Conservation (phyloP, 2,113 vertebrate genomes). For the Hippolais icterina region DNA sequence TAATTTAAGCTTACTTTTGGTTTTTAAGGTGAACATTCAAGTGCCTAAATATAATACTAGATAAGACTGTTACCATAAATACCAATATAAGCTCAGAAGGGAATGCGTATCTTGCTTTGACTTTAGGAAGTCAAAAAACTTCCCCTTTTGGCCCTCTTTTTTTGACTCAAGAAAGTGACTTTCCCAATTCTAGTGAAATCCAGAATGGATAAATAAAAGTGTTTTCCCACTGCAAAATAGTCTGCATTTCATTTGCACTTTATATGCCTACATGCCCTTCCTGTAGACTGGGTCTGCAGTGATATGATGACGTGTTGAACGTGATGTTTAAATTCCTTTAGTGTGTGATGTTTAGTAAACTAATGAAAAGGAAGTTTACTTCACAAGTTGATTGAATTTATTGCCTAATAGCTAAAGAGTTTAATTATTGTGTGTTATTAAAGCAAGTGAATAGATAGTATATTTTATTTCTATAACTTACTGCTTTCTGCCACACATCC, state of each 20-base stretch:
- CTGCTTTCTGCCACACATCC: background rate
- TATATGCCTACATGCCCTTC: rapidly evolving
- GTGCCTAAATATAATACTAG: background rate
- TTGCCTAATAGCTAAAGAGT: background rate
- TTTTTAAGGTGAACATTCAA: background rate
- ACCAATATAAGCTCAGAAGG: background rate
- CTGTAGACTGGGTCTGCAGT: background rate
- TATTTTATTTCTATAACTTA: background rate
- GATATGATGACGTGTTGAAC: background rate
- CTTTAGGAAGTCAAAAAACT: background rate
- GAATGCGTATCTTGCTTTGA: background rate
- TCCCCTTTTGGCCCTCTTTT: background rate
- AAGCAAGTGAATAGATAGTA: background rate
- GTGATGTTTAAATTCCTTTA: background rate
- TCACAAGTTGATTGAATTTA: background rate
- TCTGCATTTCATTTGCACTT: background rate
- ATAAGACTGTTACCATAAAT: background rate
- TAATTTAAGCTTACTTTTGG: background rate
- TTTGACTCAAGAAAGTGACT: background rate
- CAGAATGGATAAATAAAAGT: background rate
- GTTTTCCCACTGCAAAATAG: background rate
- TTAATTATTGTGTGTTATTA: background rate
- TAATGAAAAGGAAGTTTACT: background rate
- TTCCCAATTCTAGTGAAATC: background rate
- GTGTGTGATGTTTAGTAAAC: background rate